Evolutionary conservation across 1,140 invertebrate genomes (phyloP), one percentile per base, ranked within the genome.

Genomic region (Steinernema feltiae): DNA sequence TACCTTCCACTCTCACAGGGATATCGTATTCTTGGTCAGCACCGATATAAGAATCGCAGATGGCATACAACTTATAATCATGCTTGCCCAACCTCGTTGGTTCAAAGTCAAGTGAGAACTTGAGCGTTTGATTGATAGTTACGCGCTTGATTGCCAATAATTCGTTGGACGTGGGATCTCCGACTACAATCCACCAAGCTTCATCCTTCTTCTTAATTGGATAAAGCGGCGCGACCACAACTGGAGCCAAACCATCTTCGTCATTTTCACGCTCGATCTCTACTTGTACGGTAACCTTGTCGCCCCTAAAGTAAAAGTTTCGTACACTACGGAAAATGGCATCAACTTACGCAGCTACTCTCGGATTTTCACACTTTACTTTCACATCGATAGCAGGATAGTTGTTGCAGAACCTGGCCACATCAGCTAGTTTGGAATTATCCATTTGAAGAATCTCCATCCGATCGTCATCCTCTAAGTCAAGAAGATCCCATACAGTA

Each of bases 181-280:
- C 96, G 84, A 99, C 94, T n/a, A 99, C 95, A 1, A 99, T 93
- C 96, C 97, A 99, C 97, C 97, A 99, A 46, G 95, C 95, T 89
- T 99, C 97, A 87, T 99, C 97, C 69, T 95, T 91, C 91, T 97
- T 97, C 86, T 93, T 92, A 7, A 27, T 27, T 15, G 97, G 96
- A 89, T 97, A 99, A 88, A 95, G 94, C 0, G 97, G 97, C 21
- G 97, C 97, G 76, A 99, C 94, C 1, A 99, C 96, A 0, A 94
- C 94, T 18, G 96, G 97, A 21, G 97, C 96, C 76, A 98, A 93
- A 1, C 99, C 94, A 0, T 92, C 92, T n/a, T 95, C 90, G 0
- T 91, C 92, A 21, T 95, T 90, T 86, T 99, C 97, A 77, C 97
- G 90, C 87, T 98, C 96, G 72, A 99, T 87, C 69, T 93, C 91